These are phyloP conservation scores for Myiagra hebetior DNA, from an alignment of 2,113 vertebrate species.

Conservation along the genomic window DNA sequence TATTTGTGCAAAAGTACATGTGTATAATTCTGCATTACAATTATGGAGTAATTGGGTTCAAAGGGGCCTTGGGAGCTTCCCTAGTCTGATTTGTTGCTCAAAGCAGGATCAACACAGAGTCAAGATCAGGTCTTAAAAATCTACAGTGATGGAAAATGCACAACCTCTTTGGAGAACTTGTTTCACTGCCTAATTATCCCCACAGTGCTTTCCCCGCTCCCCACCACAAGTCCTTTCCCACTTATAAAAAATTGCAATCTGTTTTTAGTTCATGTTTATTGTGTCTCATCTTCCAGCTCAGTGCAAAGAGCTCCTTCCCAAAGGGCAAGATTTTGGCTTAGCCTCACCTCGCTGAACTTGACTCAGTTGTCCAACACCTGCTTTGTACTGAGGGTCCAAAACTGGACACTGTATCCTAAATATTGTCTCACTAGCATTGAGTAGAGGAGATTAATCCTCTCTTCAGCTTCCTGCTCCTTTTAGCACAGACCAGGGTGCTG, in stretches of 20 bases:
- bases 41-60: not conserved
- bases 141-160: not conserved
- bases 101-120: not conserved
- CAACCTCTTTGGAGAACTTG: not conserved
- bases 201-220: not conserved
- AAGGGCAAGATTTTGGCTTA: not conserved
- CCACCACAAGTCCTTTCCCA: rapidly evolving
- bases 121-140: not conserved
- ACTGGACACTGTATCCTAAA: not conserved
- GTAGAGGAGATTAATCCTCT: not conserved
- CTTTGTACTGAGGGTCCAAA: not conserved
- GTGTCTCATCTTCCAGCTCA: not conserved
- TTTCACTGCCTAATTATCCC: not conserved
- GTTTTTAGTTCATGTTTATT: not conserved
- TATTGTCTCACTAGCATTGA: not conserved
- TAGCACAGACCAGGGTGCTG: not conserved
- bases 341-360: rapidly evolving
- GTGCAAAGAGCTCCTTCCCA: not conserved
- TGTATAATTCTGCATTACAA: not conserved
- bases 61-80: not conserved
- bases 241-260: not conserved
- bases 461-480: not conserved
- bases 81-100: not conserved
- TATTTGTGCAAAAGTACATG: not conserved
- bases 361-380: not conserved